Percentiles rank a stretch among this genome's conserved stretches.
phyloP scores from a whole-genome alignment of 2,113 vertebrate genomes.

The Sprattus sprattus region DNA sequence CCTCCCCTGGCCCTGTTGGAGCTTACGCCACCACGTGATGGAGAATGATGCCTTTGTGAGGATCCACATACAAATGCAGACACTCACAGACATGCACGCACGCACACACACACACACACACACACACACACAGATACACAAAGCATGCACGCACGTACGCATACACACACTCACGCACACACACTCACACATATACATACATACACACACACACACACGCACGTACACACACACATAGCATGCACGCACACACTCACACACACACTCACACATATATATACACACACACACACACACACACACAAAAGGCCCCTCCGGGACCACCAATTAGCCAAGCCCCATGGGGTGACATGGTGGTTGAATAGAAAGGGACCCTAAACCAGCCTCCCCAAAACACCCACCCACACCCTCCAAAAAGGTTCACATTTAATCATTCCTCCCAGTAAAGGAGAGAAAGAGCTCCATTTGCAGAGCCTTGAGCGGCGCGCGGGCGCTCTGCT shows the following conservation, averaged over 20 bases:
- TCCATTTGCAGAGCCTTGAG: constrained; percentile 24
- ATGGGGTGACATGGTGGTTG: constrained; percentile 70
- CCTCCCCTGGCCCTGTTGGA: not conserved
- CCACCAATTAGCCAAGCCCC: constrained; percentile 79
- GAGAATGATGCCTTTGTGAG: constrained; percentile 67
- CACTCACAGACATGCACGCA: not conserved
- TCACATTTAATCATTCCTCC: constrained; percentile 7
- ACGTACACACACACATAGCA: not conserved
- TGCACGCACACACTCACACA: not conserved
- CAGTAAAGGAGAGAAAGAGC: not conserved
- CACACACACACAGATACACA: too few species aligned
- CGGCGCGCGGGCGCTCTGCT: not conserved
- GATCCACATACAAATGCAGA: constrained; percentile 57
- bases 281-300: not conserved
- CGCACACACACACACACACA: not conserved
- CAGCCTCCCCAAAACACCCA: constrained; percentile 66
- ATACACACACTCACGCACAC: not conserved
- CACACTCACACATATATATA: not conserved
- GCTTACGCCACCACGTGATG: constrained; percentile 38
- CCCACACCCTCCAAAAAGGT: constrained; percentile 24
- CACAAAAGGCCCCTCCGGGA: constrained; percentile 63
- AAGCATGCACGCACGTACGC: not conserved
- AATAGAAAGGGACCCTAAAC: constrained; percentile 68
- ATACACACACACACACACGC: constrained; percentile 24
- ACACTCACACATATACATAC: not conserved